These are phyloP conservation scores for Melanaphis sacchari DNA, from an alignment of 1,140 invertebrate species.

Conservation along the genomic window DNA sequence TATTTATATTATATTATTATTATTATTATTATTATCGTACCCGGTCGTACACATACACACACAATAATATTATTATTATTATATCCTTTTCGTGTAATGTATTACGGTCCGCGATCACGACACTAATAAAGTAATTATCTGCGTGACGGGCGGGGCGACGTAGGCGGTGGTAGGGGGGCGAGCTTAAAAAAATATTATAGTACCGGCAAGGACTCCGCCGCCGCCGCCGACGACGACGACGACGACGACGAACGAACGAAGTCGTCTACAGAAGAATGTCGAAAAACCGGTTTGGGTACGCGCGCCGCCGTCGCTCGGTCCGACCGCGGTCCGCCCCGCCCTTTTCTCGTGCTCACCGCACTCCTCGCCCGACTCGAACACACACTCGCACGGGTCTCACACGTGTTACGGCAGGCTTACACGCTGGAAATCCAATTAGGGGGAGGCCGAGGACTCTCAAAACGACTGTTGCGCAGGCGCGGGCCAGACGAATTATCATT, in stretches of 20 bases:
- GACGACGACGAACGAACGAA: too few relatives aligned
- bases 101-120: neutral
- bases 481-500: neutral
- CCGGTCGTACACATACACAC: neutral
- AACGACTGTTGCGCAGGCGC: neutral
- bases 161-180: neutral
- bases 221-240: too few relatives aligned
- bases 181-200: neutral
- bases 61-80: too few relatives aligned
- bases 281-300: slow-evolving; percentile 46
- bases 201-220: neutral
- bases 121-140: slow-evolving; percentile 37
- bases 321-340: neutral
- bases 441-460: neutral
- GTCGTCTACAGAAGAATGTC: slow-evolving; percentile 32
- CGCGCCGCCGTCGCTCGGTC: too few relatives aligned
- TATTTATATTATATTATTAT: too few relatives aligned
- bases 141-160: neutral
- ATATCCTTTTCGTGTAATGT: neutral
- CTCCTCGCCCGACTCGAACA: neutral
- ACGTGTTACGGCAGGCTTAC: neutral
- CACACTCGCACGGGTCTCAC: neutral
- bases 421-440: slow-evolving; percentile 34
- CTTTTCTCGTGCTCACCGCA: neutral
- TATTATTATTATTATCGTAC: too few relatives aligned